Percentiles rank a stretch among this genome's conserved stretches.
phyloP scores from a whole-genome alignment of 1,140 invertebrate genomes.

The Apis dorsata region DNA sequence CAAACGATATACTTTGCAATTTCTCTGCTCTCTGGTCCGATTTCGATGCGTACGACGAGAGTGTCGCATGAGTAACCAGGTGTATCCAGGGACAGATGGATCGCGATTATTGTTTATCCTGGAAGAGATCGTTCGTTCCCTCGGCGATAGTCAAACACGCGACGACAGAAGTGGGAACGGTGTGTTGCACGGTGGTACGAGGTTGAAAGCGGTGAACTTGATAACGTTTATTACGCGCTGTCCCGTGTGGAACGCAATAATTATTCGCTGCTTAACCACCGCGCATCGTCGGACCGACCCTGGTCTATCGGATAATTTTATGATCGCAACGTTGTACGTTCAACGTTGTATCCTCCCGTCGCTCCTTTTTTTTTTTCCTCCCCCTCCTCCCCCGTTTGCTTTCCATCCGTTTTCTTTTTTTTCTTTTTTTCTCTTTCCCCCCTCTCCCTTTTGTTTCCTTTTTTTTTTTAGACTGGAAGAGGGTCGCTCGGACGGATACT shows the following conservation, averaged over 20 bases:
- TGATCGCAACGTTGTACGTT: too few species aligned
- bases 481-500: background rate
- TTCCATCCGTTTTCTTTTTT: background rate
- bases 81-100: background rate
- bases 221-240: conserved; percentile 11
- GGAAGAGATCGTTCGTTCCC: background rate
- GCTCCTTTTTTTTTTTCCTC: background rate
- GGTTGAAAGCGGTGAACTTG: conserved; percentile 5
- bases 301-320: conserved; percentile 10
- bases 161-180: conserved; percentile 8
- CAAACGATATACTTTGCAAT: background rate
- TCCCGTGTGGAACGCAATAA: conserved; percentile 5
- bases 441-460: too few species aligned
- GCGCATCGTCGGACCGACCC: background rate
- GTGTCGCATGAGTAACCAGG: too few species aligned
- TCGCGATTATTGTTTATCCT: background rate
- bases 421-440: background rate
- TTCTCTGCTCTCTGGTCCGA: background rate
- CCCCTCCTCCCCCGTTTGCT: background rate
- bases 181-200: background rate
- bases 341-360: background rate
- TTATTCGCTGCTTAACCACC: conserved; percentile 33
- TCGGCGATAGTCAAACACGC: background rate
- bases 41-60: background rate
- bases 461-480: background rate